Percentiles rank a stretch among this genome's conserved stretches.
Evolutionary conservation across 2,797 vertebrate species (phyloP).

Genomic region (Hirundo rustica): DNA sequence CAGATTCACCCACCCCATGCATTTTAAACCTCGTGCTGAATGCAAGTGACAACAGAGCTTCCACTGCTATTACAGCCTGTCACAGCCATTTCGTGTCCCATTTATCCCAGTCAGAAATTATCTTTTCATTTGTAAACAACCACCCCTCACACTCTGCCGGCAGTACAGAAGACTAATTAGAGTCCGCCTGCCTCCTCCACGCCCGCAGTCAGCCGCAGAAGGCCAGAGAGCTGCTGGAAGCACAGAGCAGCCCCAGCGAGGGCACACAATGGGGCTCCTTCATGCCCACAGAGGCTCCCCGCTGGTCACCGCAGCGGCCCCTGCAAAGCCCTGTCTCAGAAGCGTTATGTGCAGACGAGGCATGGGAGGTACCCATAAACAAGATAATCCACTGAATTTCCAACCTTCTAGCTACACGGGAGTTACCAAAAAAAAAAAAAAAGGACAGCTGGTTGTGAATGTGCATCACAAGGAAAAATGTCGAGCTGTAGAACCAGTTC

Average conservation of each 20-base stretch:
- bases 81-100: neutral
- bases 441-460: neutral
- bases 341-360: neutral
- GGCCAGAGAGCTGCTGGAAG: neutral
- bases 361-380: neutral
- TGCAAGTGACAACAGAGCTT: neutral
- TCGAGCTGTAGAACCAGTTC: neutral
- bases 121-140: constrained; percentile 38
- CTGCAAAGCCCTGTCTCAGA: neutral
- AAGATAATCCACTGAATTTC: neutral
- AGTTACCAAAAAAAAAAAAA: neutral
- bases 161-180: neutral
- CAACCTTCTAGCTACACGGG: neutral
- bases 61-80: neutral
- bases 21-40: neutral
- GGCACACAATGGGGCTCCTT: constrained; percentile 6
- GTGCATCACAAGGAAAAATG: neutral
- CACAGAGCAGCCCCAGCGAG: fast-evolving
- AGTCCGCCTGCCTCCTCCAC: neutral
- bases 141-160: neutral
- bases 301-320: neutral
- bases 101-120: constrained; percentile 17
- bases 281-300: neutral
- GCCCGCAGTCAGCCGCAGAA: neutral
- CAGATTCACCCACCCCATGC: neutral